A percentile compares a stretch with the other conserved stretches of the same genome.
phyloP scores from a whole-genome alignment of 2,113 vertebrate species.

The Muntiacus muntjak region DNA sequence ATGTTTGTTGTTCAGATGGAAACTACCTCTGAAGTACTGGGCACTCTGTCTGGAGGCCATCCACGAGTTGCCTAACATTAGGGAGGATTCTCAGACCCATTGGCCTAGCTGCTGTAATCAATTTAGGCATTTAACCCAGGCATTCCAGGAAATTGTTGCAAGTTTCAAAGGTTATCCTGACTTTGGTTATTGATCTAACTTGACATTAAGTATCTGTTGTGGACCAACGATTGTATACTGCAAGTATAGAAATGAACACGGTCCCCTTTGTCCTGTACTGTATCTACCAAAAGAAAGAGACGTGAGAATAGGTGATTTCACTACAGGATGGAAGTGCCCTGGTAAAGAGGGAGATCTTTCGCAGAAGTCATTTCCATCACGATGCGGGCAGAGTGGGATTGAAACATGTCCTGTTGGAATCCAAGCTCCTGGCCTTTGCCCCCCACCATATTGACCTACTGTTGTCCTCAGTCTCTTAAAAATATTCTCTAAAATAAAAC shows the following conservation, averaged over 20 bases:
- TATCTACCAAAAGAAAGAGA: background rate
- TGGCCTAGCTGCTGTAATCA: background rate
- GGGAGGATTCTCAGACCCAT: background rate
- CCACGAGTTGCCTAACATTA: fast-evolving
- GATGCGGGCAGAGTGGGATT: background rate
- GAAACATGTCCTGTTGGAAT: background rate
- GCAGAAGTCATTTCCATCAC: background rate
- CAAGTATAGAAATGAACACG: background rate
- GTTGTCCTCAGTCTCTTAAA: background rate
- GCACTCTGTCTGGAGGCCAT: fast-evolving
- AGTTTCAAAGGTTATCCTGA: background rate
- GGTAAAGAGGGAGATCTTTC: background rate
- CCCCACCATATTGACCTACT: background rate
- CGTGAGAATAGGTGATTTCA: background rate
- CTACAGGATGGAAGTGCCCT: background rate
- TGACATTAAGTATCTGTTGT: background rate
- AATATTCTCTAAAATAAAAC: background rate
- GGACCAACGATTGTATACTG: background rate
- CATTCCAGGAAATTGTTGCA: background rate
- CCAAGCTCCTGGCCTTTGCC: background rate
- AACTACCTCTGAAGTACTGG: background rate
- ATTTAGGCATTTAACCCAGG: background rate
- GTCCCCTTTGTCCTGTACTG: fast-evolving
- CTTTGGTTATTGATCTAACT: background rate
- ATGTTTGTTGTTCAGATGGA: background rate